Percentiles rank a stretch among this genome's conserved stretches.
Conservation (phyloP, 2,113 vertebrate species). For the Embiotoca jacksoni region DNA sequence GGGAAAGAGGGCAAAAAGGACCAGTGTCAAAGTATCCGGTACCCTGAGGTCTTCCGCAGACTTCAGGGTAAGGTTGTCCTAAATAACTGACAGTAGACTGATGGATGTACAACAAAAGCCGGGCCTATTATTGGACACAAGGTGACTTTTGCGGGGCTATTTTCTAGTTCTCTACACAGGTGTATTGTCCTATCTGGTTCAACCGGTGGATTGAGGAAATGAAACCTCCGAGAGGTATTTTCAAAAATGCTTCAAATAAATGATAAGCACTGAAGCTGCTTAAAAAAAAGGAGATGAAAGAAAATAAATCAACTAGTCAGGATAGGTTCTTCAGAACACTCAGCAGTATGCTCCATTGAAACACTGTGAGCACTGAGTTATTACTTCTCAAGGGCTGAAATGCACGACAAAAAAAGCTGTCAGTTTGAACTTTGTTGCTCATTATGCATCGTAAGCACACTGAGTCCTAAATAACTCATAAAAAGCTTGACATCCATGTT, state of each 20-base stretch:
- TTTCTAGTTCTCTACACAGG: slow-evolving; percentile 54
- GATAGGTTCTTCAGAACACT: slow-evolving; percentile 31
- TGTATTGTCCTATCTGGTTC: slow-evolving; percentile 64
- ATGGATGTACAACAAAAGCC: slow-evolving; percentile 65
- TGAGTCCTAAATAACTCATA: slow-evolving; percentile 7
- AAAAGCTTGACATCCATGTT: neutral
- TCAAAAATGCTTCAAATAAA: slow-evolving; percentile 59
- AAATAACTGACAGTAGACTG: slow-evolving; percentile 74
- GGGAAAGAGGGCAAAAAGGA: slow-evolving; percentile 10
- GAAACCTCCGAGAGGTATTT: slow-evolving; percentile 40
- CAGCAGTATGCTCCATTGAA: slow-evolving; percentile 19
- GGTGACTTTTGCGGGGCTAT: slow-evolving; percentile 69
- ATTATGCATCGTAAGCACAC: slow-evolving; percentile 13
- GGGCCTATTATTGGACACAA: slow-evolving; percentile 69
- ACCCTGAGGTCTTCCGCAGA: slow-evolving; percentile 52
- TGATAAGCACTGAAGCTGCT: slow-evolving; percentile 17
- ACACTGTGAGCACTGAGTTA: slow-evolving; percentile 19
- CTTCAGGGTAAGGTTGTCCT: slow-evolving; percentile 69
- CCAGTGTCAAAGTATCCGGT: slow-evolving; percentile 43
- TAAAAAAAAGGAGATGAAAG: neutral
- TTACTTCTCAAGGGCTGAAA: slow-evolving; percentile 40
- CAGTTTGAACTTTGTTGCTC: slow-evolving; percentile 19
- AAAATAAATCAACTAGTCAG: slow-evolving; percentile 24
- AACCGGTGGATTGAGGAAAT: slow-evolving; percentile 40
- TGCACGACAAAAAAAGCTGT: slow-evolving; percentile 26